A percentile compares a stretch with the other conserved stretches of the same genome.
phyloP scores from a whole-genome alignment of 2,888 invertebrate genomes.

The Heliconius ismenius region DNA sequence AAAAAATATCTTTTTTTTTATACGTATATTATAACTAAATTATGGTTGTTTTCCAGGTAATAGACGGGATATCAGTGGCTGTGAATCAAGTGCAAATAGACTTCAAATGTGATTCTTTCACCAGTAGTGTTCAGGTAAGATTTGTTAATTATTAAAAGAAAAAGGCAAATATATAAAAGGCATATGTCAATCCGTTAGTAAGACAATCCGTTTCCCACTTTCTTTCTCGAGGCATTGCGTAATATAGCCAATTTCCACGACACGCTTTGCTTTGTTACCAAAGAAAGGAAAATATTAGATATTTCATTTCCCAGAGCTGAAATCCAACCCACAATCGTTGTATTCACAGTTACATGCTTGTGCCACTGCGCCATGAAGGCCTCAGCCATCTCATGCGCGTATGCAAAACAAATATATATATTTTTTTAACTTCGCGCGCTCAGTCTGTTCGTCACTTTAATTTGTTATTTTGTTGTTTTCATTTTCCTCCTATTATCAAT shows the following conservation, averaged over 20 bases:
- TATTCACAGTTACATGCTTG: not conserved
- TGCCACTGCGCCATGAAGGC: not conserved
- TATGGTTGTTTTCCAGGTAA: constrained; percentile 83
- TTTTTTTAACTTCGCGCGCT: not conserved
- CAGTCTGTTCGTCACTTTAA: not conserved
- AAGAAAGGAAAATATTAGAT: not conserved
- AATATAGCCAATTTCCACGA: not conserved
- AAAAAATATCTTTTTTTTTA: no score
- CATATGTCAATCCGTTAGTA: no score
- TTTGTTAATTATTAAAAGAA: not conserved
- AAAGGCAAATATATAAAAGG: no score
- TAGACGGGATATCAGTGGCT: constrained; percentile 97
- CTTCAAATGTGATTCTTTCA: constrained; percentile 96
- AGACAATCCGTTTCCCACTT: not conserved
- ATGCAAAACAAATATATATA: no score
- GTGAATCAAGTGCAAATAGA: constrained; percentile 97
- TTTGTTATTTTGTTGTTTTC: not conserved
- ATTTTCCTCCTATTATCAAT: not conserved
- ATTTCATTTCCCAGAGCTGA: not conserved
- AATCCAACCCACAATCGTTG: not conserved
- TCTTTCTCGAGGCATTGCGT: not conserved
- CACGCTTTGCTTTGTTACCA: not conserved
- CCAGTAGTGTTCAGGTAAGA: constrained; percentile 95
- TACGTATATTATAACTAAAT: not conserved
- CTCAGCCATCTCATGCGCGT: not conserved